Evolutionary conservation across 1,140 invertebrate species (phyloP), one percentile per base, ranked within the genome.

Genomic region (Lethrus apterus): DNA sequence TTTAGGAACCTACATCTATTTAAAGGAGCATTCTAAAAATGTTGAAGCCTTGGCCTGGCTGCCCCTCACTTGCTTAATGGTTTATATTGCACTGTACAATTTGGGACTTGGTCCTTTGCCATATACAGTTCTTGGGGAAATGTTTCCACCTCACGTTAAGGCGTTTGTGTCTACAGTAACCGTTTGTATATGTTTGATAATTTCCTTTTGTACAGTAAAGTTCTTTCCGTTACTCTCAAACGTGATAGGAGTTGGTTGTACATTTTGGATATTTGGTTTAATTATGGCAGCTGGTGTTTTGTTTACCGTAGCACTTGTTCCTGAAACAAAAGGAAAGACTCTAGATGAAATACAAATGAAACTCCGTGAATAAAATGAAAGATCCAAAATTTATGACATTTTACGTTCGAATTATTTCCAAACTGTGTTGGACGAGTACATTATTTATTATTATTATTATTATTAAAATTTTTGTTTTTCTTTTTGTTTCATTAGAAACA

Each of bases 81-180:
- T 46, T n/a, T 46, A 38, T 14, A 30, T 14, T 7, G 17, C 29
- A 18, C n/a, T n/a, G 11, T 17, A 20, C n/a, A 18, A 75, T 30
- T 63, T 85, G 14, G 84, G 85, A 2, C 66, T 85, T 46, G 75
- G 79, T 13, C 79, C 83, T 0, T 78, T 86, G 19, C 84, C 85
- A 0, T 77, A 78, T 59, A 74, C 81, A 9, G 71, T 86, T 31
- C 77, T 84, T 54, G 77, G 83, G 21, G 85, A 89, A 67, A 70
- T 86, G 51, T 86, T 86, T 61, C 77, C 84, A 1, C 75, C 78
- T 0, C 76, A 79, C 55, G 74, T 83, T 9, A 80, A 83, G 55
- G 74, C 80, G 13, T 67, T 76, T 34, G 82, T 84, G 7, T 77
- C 77, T 9, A 79, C 79, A 30, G 63, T 84, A 26, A 75, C 76